Evolutionary conservation across 2,888 invertebrate genomes (phyloP).

Genomic region (Drosophila vallismaia): DNA sequence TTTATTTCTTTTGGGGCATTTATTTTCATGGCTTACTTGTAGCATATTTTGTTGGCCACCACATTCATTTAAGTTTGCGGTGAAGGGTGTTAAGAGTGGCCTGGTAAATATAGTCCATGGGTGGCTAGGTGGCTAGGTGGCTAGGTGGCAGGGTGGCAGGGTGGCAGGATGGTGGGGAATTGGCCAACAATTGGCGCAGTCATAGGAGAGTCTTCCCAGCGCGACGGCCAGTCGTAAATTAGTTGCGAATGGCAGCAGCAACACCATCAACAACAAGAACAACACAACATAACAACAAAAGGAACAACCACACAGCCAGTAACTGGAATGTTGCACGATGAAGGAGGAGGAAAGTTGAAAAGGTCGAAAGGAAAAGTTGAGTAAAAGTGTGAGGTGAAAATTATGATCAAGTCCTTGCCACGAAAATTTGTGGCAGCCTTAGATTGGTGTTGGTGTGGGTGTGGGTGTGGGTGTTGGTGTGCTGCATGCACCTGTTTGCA

Average conservation of each 20-base stretch:
- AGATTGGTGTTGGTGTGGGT: constrained; percentile 14
- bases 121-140: constrained; percentile 1
- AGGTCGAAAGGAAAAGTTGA: constrained; percentile 40
- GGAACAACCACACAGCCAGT: background rate
- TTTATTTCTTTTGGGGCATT: constrained; percentile 54
- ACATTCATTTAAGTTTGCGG: constrained; percentile 64
- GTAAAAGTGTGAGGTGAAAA: constrained; percentile 34
- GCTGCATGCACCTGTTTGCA: constrained; percentile 20
- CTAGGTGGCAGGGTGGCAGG: background rate
- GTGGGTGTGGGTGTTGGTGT: background rate
- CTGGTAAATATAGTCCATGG: background rate
- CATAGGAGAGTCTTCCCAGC: constrained; percentile 66
- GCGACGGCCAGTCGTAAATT: constrained; percentile 65
- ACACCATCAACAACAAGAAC: constrained; percentile 23
- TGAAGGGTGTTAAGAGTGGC: constrained; percentile 26
- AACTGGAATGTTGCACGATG: constrained; percentile 16
- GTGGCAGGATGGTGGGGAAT: constrained; percentile 23
- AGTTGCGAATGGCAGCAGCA: constrained; percentile 54
- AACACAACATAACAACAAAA: constrained; percentile 14
- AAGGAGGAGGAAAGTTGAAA: constrained; percentile 47
- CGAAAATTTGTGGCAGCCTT: constrained; percentile 26
- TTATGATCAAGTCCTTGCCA: constrained; percentile 32
- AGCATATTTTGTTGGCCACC: constrained; percentile 44
- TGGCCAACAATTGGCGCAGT: constrained; percentile 67
- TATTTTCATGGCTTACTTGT: constrained; percentile 67